Base-by-base conservation (phyloP, 1,140 invertebrate genomes). In the Parasteatoda tepidariorum region DNA sequence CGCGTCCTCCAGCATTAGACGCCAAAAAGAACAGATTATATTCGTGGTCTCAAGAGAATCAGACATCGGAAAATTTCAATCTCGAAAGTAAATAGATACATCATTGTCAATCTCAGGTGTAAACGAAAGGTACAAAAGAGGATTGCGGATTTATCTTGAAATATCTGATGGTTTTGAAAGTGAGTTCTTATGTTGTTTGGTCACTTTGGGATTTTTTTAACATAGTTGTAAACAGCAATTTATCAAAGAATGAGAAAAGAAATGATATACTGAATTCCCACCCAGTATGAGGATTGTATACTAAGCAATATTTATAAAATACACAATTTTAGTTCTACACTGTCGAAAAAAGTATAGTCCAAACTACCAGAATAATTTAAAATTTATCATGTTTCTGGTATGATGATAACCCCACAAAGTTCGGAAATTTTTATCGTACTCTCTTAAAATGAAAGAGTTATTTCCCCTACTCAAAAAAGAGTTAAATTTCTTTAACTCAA, bases 41-140 rank as follows among this genome's bases (percentile, higher is more conserved):
- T 48, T 48, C 18, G n/a, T 18, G 18, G 38, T 18, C 38, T 18
- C 38, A 13, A 48, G 38, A 48, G 38, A 9, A 48, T 48, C 38
- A 48, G 18, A 48, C 38, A 18, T 9, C 38, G 38, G 38, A 9
- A 48, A 48, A 48, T 48, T 48, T 48, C 38, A 48, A 48, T 48
- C 38, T 18, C 9, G 38, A 15, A 33, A 30, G 33, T 30, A 30
- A 30, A 55, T 22, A 71, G 48, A 71, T 57, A 71, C 31, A 71
- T 71, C 48, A 18, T 38, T 6, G 28, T 28, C 28, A 33, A 75
- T 61, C 31, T 62, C 57, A 75, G 71, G 31, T 75, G 55, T 22
- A 3, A 75, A 28, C 31, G 48, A 33, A 30, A 2, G 3, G 54
- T 26, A 9, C 13, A 22, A 57, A 73, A 73, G 2, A n/a, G 9